Evolutionary conservation across 2,797 vertebrate species (phyloP).

Genomic region (Sebastes cheni): DNA sequence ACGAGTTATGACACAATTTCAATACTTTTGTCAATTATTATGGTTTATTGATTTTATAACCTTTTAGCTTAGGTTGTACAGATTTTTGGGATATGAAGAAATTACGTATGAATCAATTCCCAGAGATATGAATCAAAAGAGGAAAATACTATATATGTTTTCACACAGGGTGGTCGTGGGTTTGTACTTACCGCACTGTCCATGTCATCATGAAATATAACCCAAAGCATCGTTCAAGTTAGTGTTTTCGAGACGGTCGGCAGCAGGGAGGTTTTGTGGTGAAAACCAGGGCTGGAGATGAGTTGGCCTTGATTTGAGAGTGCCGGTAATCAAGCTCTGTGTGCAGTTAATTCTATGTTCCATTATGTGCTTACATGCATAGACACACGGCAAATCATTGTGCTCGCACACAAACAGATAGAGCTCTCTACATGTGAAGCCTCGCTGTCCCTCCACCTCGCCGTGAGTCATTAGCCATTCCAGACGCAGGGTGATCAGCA

Average conservation of each 20-base stretch:
- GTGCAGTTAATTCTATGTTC: constrained; percentile 68
- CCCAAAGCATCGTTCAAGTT: background rate
- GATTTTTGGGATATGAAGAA: background rate
- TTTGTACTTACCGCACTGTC: background rate
- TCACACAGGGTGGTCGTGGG: fast-evolving
- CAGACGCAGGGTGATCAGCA: constrained; percentile 79
- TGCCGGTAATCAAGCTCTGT: constrained; percentile 61
- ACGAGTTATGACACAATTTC: no score
- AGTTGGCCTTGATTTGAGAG: constrained; percentile 58
- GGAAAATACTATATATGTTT: background rate
- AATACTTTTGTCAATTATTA: no score
- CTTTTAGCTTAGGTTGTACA: no score
- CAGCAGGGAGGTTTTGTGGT: constrained; percentile 6
- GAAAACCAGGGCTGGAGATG: constrained; percentile 13
- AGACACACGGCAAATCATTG: constrained; percentile 43
- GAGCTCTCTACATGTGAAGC: constrained; percentile 46
- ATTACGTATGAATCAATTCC: background rate
- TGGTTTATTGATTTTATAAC: no score
- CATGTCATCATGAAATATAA: background rate
- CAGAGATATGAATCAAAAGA: no score
- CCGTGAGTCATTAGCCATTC: constrained; percentile 80
- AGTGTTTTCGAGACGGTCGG: background rate
- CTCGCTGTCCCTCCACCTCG: constrained; percentile 55
- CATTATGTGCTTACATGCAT: constrained; percentile 70
- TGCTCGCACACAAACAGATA: constrained; percentile 43